These are phyloP conservation scores for Arizona elegans DNA, from an alignment of 2,113 vertebrate species.

Conservation along the genomic window DNA sequence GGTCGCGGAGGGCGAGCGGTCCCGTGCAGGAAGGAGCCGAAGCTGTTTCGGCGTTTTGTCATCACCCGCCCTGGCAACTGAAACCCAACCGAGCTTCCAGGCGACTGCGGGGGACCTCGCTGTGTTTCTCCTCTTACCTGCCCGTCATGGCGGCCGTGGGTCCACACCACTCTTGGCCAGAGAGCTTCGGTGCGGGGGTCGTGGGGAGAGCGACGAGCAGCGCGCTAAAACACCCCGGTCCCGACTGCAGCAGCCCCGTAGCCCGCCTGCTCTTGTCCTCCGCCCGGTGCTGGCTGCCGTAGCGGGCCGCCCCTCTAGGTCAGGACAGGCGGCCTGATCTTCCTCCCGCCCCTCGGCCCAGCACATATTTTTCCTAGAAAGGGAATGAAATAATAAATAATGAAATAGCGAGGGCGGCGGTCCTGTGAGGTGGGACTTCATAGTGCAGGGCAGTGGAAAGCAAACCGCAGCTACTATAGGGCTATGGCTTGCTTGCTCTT, in stretches of 20 bases:
- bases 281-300: conserved; percentile 23
- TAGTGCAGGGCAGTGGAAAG: not conserved
- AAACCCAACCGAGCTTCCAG: not conserved
- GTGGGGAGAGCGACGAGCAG: not conserved
- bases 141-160: conserved; percentile 56
- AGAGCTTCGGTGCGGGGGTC: not conserved
- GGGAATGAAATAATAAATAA: conserved; percentile 31
- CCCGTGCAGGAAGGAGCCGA: not conserved
- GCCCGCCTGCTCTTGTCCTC: not conserved
- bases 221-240: not conserved
- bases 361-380: conserved; percentile 64
- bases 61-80: fast-evolving
- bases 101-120: not conserved
- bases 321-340: conserved; percentile 24
- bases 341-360: not conserved
- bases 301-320: conserved; percentile 24
- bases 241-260: not conserved
- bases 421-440: not conserved
- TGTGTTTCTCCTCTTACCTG: conserved; percentile 44
- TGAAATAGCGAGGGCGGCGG: not conserved
- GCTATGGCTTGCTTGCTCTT: not conserved
- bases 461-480: not conserved
- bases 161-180: not conserved
- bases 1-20: too few species aligned
- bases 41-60: not conserved